A percentile compares a stretch with the other conserved stretches of the same genome.
These are phyloP conservation scores for Acanthosepion pharaonis DNA, from an alignment of 2,888 invertebrate species.

Conservation along the genomic window DNA sequence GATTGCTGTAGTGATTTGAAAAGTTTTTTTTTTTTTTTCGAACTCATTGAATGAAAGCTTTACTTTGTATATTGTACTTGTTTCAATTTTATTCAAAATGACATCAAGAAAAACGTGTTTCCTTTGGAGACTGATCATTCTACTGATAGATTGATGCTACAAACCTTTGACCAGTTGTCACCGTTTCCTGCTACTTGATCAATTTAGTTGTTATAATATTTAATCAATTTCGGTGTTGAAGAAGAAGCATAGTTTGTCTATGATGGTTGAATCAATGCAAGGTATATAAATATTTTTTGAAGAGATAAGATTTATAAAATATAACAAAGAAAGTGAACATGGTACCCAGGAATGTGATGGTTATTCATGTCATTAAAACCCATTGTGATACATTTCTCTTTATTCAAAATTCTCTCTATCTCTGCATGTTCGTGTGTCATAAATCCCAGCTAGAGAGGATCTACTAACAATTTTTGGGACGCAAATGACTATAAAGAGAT, in stretches of 20 bases:
- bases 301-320: not conserved
- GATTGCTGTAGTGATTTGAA: no score
- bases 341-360: not conserved
- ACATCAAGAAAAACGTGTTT: no score
- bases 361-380: not conserved
- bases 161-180: no score
- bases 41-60: no score
- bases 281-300: not conserved
- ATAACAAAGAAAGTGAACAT: not conserved
- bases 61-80: no score
- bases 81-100: no score
- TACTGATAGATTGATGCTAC: no score
- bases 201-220: not conserved
- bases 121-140: no score
- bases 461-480: not conserved
- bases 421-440: not conserved
- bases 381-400: not conserved
- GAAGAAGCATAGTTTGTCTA: not conserved
- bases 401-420: not conserved
- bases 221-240: not conserved
- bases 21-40: no score
- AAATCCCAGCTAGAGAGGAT: not conserved
- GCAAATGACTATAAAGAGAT: not conserved
- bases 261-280: constrained; percentile 10
- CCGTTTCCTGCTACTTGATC: not conserved